Evolutionary conservation across 1,140 invertebrate genomes (phyloP).

Genomic region (Pachypeltis micranthus): DNA sequence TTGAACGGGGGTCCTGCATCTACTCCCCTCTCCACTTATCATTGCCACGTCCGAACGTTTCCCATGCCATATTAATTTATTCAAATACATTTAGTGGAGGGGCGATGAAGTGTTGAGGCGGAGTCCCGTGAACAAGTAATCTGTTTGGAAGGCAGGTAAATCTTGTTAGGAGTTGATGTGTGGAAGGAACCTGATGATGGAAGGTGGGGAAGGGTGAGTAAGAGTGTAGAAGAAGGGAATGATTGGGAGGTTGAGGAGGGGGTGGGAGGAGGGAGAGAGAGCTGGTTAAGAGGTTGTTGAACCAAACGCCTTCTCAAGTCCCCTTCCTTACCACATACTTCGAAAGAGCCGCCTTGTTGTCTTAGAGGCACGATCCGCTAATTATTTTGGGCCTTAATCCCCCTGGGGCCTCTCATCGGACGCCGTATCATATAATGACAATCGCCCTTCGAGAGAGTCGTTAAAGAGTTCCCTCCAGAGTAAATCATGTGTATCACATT

Average conservation of each 20-base stretch:
- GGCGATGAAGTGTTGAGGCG: slow-evolving; percentile 14
- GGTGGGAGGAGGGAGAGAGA: not conserved
- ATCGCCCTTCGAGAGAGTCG: slow-evolving; percentile 1
- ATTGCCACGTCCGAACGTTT: no score
- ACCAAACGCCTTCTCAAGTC: slow-evolving; percentile 11
- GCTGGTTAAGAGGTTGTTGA: slow-evolving; percentile 3
- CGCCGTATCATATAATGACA: slow-evolving; percentile 3
- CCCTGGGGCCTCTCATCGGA: not conserved
- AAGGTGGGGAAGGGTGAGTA: no score
- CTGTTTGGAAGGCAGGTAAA: slow-evolving; percentile 15
- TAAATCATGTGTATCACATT: slow-evolving; percentile 12
- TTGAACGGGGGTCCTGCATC: no score
- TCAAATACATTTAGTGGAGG: slow-evolving; percentile 13
- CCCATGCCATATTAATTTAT: slow-evolving; percentile 14
- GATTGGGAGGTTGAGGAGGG: no score
- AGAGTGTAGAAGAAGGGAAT: no score
- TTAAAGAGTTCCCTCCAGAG: not conserved
- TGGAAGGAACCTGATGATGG: no score
- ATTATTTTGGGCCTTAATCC: slow-evolving; percentile 9
- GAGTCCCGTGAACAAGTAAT: slow-evolving; percentile 14
- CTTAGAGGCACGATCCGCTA: slow-evolving; percentile 15
- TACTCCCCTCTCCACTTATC: no score
- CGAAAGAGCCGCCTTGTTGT: slow-evolving; percentile 8
- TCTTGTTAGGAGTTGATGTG: slow-evolving; percentile 14
- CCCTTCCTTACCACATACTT: not conserved